Evolutionary conservation across 2,888 invertebrate genomes (phyloP).

Genomic region (Neuroscelio doddi): DNA sequence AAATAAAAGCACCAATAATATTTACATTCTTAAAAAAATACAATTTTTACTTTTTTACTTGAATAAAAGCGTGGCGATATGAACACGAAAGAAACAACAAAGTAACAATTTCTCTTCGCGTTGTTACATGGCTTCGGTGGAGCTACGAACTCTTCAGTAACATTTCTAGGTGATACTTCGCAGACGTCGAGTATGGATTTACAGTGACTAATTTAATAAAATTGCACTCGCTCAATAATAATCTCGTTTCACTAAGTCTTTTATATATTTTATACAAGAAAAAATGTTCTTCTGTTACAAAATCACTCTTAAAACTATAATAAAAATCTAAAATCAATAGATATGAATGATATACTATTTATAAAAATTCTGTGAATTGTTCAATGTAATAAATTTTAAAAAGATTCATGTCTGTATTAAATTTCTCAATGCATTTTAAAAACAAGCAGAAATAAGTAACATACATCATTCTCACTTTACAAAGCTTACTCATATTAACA

Average conservation of each 20-base stretch:
- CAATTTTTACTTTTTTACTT: too few species aligned
- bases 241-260: slow-evolving; percentile 6
- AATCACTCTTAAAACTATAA: too few species aligned
- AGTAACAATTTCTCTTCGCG: slow-evolving; percentile 8
- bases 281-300: too few species aligned
- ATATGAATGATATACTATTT: too few species aligned
- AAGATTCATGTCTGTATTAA: too few species aligned
- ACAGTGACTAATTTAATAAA: slow-evolving; percentile 15
- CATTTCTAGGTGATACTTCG: slow-evolving; percentile 14
- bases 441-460: slow-evolving; percentile 13
- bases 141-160: slow-evolving; percentile 15
- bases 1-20: too few species aligned
- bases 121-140: slow-evolving; percentile 10
- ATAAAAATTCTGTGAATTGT: too few species aligned
- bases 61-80: slow-evolving; percentile 9
- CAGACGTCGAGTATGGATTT: slow-evolving; percentile 14
- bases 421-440: slow-evolving; percentile 9
- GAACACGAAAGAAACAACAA: slow-evolving; percentile 10
- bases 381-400: too few species aligned
- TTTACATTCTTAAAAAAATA: too few species aligned
- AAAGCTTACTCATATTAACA: slow-evolving; percentile 14
- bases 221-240: neutral
- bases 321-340: too few species aligned
- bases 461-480: neutral
- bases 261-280: too few species aligned